phyloP scores from a whole-genome alignment of 2,113 vertebrate genomes.

The Atlantisia rogersi region DNA sequence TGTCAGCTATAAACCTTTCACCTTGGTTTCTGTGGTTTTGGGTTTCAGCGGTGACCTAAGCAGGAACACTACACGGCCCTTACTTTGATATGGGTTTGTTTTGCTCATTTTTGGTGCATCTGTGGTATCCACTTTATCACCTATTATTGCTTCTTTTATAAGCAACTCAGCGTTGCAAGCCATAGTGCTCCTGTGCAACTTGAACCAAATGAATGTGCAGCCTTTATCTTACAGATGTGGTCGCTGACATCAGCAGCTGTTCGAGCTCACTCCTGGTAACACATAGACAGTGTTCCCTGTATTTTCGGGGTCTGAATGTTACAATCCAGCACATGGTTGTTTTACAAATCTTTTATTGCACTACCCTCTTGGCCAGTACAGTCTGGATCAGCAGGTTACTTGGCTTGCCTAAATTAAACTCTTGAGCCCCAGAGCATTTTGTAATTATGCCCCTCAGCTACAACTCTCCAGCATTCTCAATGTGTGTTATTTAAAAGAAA shows the following conservation, averaged over 20 bases:
- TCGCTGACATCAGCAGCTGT: background rate
- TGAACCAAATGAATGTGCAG: background rate
- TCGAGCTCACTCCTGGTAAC: background rate
- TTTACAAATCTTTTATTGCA: constrained; percentile 10
- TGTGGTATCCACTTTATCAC: background rate
- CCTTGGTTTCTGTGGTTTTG: background rate
- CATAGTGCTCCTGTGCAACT: background rate
- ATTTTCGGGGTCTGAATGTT: background rate
- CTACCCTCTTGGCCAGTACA: background rate
- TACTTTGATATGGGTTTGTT: fast-evolving
- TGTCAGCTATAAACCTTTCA: background rate
- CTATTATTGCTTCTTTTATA: background rate
- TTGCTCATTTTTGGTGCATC: background rate
- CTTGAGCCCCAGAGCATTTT: constrained; percentile 27
- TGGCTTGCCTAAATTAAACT: constrained; percentile 41
- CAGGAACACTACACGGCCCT: background rate
- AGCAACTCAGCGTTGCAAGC: background rate
- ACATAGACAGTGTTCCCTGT: background rate
- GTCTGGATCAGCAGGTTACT: constrained; percentile 40
- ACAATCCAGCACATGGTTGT: background rate
- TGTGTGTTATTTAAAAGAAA: constrained; percentile 53
- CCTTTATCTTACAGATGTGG: background rate
- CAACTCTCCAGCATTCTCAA: constrained; percentile 16
- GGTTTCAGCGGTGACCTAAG: background rate
- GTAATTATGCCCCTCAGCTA: constrained; percentile 23